Conservation (phyloP, 1,140 invertebrate genomes). For the Habropoda laboriosa region DNA sequence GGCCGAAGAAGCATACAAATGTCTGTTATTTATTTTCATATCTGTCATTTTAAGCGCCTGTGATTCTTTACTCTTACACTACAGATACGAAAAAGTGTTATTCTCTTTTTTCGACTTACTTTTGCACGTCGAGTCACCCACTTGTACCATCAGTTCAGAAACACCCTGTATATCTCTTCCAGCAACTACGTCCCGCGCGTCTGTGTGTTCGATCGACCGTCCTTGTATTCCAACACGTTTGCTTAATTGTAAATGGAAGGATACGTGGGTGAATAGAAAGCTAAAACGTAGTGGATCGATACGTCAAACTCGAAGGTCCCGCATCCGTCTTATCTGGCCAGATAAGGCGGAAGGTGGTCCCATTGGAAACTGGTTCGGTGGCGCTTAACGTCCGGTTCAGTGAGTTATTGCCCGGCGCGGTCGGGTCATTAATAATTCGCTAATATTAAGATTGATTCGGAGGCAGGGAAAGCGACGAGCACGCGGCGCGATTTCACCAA, state of each 20-base stretch:
- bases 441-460: conserved; percentile 67
- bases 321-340: conserved; percentile 51
- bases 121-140: too few species aligned
- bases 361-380: conserved; percentile 63
- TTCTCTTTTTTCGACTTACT: too few species aligned
- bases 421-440: conserved; percentile 61
- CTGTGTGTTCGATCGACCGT: too few species aligned
- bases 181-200: too few species aligned
- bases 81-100: too few species aligned
- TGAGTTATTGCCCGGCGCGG: conserved; percentile 59
- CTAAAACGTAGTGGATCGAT: conserved; percentile 2
- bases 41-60: too few species aligned
- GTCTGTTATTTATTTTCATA: too few species aligned
- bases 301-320: conserved; percentile 4
- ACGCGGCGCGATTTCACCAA: conserved; percentile 47
- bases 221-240: too few species aligned
- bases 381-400: conserved; percentile 58
- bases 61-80: too few species aligned
- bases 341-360: conserved; percentile 59
- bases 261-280: not conserved
- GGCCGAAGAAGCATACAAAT: too few species aligned
- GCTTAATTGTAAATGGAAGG: not conserved
- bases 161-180: too few species aligned
- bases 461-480: conserved; percentile 37
- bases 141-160: too few species aligned